Evolutionary conservation across 2,888 invertebrate genomes (phyloP).

Genomic region (Sceliomorpha sp.): DNA sequence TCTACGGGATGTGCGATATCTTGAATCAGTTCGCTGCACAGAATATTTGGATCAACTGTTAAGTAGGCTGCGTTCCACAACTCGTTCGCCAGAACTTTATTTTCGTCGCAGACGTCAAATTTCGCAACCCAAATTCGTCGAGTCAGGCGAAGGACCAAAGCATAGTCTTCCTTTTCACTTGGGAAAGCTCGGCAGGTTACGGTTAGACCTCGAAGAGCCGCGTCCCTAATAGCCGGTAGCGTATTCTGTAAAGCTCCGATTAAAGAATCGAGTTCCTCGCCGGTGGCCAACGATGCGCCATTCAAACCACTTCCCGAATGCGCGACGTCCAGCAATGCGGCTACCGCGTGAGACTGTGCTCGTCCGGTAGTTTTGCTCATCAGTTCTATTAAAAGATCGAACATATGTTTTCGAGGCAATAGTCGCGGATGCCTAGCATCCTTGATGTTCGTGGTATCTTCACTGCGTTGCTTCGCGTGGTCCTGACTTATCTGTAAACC

Average conservation of each 20-base stretch:
- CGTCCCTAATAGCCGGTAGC: conserved; percentile 87
- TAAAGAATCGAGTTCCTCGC: conserved; percentile 88
- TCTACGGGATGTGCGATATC: conserved; percentile 91
- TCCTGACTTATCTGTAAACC: conserved; percentile 86
- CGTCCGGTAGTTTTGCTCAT: conserved; percentile 86
- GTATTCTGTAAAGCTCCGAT: conserved; percentile 87
- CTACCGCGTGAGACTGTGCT: conserved; percentile 88
- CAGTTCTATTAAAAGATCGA: conserved; percentile 88
- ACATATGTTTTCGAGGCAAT: conserved; percentile 91
- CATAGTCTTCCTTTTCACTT: conserved; percentile 82
- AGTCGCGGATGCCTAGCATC: conserved; percentile 87
- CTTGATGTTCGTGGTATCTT: conserved; percentile 76
- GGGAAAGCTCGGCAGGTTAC: conserved; percentile 85
- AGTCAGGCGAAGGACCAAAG: conserved; percentile 83
- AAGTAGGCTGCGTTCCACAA: conserved; percentile 84
- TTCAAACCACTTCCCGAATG: conserved; percentile 86
- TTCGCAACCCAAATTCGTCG: conserved; percentile 91
- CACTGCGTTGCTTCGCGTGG: conserved; percentile 86
- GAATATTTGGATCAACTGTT: conserved; percentile 80
- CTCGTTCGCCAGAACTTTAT: conserved; percentile 84
- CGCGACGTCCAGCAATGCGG: conserved; percentile 91
- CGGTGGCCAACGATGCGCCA: conserved; percentile 84
- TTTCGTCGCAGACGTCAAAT: conserved; percentile 89
- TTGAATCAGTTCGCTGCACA: conserved; percentile 83
- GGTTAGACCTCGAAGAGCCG: conserved; percentile 87